These are phyloP conservation scores for Scomber scombrus DNA, from an alignment of 2,113 vertebrate genomes.

Conservation along the genomic window DNA sequence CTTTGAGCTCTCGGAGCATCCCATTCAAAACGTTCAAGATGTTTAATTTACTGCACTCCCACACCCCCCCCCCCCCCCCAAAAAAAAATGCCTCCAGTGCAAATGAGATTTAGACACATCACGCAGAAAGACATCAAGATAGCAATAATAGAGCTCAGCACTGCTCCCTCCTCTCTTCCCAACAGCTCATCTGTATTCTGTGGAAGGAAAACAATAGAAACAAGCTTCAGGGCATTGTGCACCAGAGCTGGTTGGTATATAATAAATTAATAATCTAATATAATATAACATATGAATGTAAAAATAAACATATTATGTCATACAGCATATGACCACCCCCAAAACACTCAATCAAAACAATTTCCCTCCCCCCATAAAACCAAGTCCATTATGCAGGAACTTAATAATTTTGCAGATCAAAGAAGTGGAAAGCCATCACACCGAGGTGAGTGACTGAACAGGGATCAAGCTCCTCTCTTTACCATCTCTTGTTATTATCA, in stretches of 20 bases:
- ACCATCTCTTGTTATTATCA: background rate
- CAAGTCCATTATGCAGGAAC: background rate
- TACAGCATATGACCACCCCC: background rate
- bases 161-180: background rate
- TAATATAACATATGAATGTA: slow-evolving; percentile 1
- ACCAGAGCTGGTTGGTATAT: slow-evolving; percentile 12
- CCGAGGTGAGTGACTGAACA: background rate
- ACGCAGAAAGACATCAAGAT: slow-evolving; percentile 53
- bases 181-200: slow-evolving; percentile 55
- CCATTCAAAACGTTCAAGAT: slow-evolving; percentile 60
- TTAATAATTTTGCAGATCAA: slow-evolving; percentile 23
- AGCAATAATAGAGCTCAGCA: slow-evolving; percentile 43
- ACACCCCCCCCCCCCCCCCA: background rate
- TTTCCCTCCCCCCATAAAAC: background rate
- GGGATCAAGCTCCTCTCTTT: slow-evolving; percentile 13
- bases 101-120: slow-evolving; percentile 68
- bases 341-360: background rate
- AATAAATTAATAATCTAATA: slow-evolving; percentile 2
- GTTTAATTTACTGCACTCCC: slow-evolving; percentile 52
- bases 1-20: slow-evolving; percentile 35
- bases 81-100: slow-evolving; percentile 48
- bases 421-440: background rate
- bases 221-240: slow-evolving; percentile 19
- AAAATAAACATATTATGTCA: background rate
- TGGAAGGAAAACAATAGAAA: slow-evolving; percentile 44